Evolutionary conservation across 1,140 invertebrate genomes (phyloP).

Genomic region (Drosophila sturtevanti): DNA sequence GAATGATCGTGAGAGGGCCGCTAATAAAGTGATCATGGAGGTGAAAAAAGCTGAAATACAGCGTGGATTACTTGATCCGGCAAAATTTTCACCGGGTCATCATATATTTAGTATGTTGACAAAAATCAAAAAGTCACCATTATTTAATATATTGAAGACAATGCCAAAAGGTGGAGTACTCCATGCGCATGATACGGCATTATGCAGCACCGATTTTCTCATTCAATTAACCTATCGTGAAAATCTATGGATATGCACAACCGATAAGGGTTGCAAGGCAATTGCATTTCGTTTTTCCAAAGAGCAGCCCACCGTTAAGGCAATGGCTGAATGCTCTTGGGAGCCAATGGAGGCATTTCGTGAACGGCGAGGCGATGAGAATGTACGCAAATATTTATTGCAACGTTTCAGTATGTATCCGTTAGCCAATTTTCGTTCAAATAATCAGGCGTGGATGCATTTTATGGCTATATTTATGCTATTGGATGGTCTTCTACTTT

Average conservation of each 20-base stretch:
- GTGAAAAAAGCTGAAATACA: constrained; percentile 34
- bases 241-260: constrained; percentile 61
- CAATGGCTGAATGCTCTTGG: constrained; percentile 84
- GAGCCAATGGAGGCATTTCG: constrained; percentile 84
- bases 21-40: constrained; percentile 50
- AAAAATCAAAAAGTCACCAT: constrained; percentile 85
- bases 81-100: constrained; percentile 46
- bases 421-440: constrained; percentile 84
- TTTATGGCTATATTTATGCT: constrained; percentile 87
- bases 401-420: constrained; percentile 64
- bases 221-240: constrained; percentile 52
- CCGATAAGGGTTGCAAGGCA: constrained; percentile 31
- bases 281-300: constrained; percentile 82
- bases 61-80: constrained; percentile 42
- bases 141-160: constrained; percentile 87
- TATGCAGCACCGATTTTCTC: constrained; percentile 86
- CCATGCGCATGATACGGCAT: constrained; percentile 88
- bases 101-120: constrained; percentile 86
- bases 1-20: constrained; percentile 33
- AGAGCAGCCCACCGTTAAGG: constrained; percentile 56
- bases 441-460: constrained; percentile 87
- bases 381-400: constrained; percentile 33
- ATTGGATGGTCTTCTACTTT: constrained; percentile 86
- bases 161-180: constrained; percentile 89
- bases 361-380: constrained; percentile 33